A percentile compares a stretch with the other conserved stretches of the same genome.
Evolutionary conservation across 92 coral and sea anemone genomes (phyloP).

Genomic region (Desmophyllum pertusum): DNA sequence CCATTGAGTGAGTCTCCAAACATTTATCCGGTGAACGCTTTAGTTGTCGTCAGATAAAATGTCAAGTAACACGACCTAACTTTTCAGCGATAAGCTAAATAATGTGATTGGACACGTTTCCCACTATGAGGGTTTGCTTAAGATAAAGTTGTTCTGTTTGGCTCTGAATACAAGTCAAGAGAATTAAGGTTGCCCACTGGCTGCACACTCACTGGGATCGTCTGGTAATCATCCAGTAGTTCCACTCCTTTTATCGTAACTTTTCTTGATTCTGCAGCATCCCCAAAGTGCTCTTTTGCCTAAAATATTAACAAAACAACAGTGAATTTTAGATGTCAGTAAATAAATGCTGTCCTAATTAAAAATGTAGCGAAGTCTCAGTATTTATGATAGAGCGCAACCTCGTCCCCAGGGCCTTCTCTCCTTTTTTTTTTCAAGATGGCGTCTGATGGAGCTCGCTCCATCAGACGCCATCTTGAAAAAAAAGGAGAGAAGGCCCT

Average conservation of each 20-base stretch:
- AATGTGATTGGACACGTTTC: too few species aligned
- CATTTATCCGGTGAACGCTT: too few species aligned
- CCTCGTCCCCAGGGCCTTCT: too few species aligned
- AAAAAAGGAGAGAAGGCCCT: too few species aligned
- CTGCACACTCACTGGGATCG: constrained; percentile 17
- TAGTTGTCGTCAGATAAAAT: too few species aligned
- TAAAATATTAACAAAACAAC: not conserved
- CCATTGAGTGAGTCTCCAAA: too few species aligned
- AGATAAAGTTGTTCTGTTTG: not conserved
- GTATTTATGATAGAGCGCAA: too few species aligned
- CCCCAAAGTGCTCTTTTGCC: constrained; percentile 40
- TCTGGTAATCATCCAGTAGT: not conserved
- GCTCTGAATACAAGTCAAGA: not conserved
- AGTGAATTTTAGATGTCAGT: not conserved
- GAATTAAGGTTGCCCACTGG: not conserved
- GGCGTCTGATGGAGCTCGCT: too few species aligned
- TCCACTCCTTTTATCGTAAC: constrained; percentile 8
- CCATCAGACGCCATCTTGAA: too few species aligned
- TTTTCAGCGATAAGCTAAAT: too few species aligned
- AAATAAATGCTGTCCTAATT: not conserved
- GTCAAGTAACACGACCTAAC: too few species aligned
- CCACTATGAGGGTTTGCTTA: not conserved
- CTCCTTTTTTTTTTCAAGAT: too few species aligned
- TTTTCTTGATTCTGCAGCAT: constrained; percentile 16
- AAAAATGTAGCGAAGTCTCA: not conserved